Evolutionary conservation across 2,113 vertebrate species (phyloP), one percentile per base, ranked within the genome.

Genomic region (Bufo bufo): DNA sequence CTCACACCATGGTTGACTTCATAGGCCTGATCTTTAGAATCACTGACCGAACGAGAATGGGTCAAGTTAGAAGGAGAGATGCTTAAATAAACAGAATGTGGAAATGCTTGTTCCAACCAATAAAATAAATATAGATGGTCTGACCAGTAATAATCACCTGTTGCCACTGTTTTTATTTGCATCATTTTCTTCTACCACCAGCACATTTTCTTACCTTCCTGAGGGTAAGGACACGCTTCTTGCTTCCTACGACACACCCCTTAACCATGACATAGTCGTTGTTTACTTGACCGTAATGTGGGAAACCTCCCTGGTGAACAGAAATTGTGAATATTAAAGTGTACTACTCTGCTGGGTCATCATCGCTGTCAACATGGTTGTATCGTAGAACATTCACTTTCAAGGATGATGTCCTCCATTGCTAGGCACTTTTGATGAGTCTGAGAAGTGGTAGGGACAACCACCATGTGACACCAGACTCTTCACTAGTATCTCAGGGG

Each of bases 261-360:
- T 97, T 97, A 88, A 97, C 89, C 95, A 97, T 96, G 33, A 97
- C 0, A 20, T 94, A 97, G 74, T 97, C 96, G 0, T 96, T 96
- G 91, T 96, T 96, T 80, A 97, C 96, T 59, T 94, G 94, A 0
- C 96, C 96, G 0, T 96, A 97, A 85, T 95, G 95, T 63, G 96
- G 95, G 84, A 96, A 96, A 1, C 96, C 95, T 0, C 96, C 96
- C 96, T 96, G 91, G 45, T 90, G 78, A 85, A 72, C 75, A 61
- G 80, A 20, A 6, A 1, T 89, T 13, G 71, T 74, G 43, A 74
- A 9, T 5, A 12, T 11, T 65, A 69, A 69, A 69, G 23, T 23
- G 20, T 7, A 66, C 9, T 20, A 63, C 63, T n/a, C 9, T n/a
- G 20, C 20, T 7, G 20, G 63, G 63, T 8, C n/a, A 23, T 66